A percentile compares a stretch with the other conserved stretches of the same genome.
These are phyloP conservation scores for Bradypodion ventrale DNA, from an alignment of 2,797 vertebrate genomes.

Conservation along the genomic window DNA sequence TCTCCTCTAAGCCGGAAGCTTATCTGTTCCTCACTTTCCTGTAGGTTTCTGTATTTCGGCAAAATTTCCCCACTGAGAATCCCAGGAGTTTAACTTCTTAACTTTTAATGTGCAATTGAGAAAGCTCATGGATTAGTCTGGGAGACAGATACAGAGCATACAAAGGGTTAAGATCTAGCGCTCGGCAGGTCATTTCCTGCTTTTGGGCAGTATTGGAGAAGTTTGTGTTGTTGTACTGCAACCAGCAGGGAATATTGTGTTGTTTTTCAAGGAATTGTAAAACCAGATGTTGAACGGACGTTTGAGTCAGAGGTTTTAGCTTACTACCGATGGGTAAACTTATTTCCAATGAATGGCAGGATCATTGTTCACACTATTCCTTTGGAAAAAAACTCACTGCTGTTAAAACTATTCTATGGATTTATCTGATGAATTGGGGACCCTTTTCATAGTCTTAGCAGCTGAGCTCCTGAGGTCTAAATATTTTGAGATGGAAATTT, in stretches of 20 bases:
- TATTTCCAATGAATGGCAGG: slow-evolving; percentile 24
- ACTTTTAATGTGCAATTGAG: slow-evolving; percentile 14
- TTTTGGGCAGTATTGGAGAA: slow-evolving; percentile 33
- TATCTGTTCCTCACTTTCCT: slow-evolving; percentile 15
- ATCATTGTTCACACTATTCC: not conserved
- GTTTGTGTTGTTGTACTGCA: slow-evolving; percentile 48
- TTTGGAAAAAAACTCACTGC: not conserved
- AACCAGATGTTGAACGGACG: slow-evolving; percentile 73
- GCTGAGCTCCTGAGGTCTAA: not conserved
- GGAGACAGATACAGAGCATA: not conserved
- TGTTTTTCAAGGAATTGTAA: slow-evolving; percentile 73
- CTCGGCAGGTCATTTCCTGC: slow-evolving; percentile 45
- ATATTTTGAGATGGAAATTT: not conserved
- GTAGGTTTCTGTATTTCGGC: slow-evolving; percentile 37
- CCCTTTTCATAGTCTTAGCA: not conserved
- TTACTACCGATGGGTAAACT: slow-evolving; percentile 58
- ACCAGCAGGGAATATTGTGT: slow-evolving; percentile 67
- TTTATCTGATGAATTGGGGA: slow-evolving; percentile 5
- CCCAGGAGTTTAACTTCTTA: slow-evolving; percentile 6
- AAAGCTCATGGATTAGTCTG: slow-evolving; percentile 1
- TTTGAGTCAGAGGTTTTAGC: slow-evolving; percentile 55
- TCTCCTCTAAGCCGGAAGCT: not conserved
- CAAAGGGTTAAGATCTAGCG: slow-evolving; percentile 32
- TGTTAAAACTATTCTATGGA: slow-evolving; percentile 17
- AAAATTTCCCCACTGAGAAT: not conserved